Evolutionary conservation across 2,888 invertebrate genomes (phyloP).

Genomic region (Pseudococcus longispinus): DNA sequence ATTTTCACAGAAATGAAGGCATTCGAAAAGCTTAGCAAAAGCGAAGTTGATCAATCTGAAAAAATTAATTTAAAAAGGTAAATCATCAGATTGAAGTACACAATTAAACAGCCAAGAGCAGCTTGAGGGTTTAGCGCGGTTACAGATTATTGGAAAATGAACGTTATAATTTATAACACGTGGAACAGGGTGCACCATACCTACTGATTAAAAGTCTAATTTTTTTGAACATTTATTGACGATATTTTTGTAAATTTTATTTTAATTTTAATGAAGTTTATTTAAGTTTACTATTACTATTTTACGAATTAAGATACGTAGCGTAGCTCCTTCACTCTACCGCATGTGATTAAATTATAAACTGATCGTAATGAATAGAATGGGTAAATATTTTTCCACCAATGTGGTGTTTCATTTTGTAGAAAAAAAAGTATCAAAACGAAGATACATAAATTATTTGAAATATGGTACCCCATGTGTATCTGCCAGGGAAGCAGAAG

Average conservation of each 20-base stretch:
- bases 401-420: not conserved
- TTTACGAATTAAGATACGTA: conserved; percentile 42
- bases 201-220: conserved; percentile 40
- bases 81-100: not conserved
- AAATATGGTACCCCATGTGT: not conserved
- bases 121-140: not conserved
- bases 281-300: conserved; percentile 40
- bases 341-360: conserved; percentile 16
- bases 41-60: not conserved
- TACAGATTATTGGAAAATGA: conserved; percentile 28
- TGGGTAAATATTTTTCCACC: not conserved
- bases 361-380: conserved; percentile 28
- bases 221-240: conserved; percentile 50
- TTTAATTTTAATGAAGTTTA: conserved; percentile 51
- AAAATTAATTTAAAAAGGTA: not conserved
- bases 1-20: not conserved
- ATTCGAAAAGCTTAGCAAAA: not conserved
- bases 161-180: conserved; percentile 19
- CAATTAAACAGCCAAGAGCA: not conserved
- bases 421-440: not conserved
- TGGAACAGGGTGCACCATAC: conserved; percentile 17
- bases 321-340: not conserved
- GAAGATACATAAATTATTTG: not conserved
- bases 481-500: not conserved
- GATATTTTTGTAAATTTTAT: conserved; percentile 54